A percentile compares a stretch with the other conserved stretches of the same genome.
Conservation (phyloP, 2,113 vertebrate species). For the Eleginops maclovinus region DNA sequence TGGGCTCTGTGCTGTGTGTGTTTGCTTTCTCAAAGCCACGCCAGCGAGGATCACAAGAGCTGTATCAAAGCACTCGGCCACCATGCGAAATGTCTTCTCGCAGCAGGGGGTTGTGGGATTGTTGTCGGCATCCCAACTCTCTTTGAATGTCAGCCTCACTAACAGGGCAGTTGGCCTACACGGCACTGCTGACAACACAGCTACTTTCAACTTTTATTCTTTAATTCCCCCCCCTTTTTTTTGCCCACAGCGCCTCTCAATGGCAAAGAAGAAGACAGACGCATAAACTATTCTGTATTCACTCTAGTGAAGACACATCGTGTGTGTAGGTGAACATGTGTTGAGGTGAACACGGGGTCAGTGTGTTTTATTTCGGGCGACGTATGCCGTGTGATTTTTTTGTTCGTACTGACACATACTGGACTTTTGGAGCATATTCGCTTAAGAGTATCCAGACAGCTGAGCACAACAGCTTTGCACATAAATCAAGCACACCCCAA, state of each 20-base stretch:
- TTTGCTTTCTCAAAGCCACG: slow-evolving; percentile 67
- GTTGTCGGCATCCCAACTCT: slow-evolving; percentile 76
- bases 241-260: slow-evolving; percentile 67
- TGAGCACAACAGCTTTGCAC: slow-evolving; percentile 80
- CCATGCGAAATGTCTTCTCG: slow-evolving; percentile 82
- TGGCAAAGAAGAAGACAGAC: slow-evolving; percentile 60
- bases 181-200: slow-evolving; percentile 72
- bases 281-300: background rate
- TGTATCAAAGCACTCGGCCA: slow-evolving; percentile 81
- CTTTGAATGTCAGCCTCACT: slow-evolving; percentile 83
- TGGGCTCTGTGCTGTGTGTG: slow-evolving; percentile 59
- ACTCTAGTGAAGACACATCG: slow-evolving; percentile 10
- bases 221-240: slow-evolving; percentile 41
- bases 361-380: slow-evolving; percentile 47
- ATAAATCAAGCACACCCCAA: slow-evolving; percentile 83
- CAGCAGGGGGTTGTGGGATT: slow-evolving; percentile 80
- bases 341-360: slow-evolving; percentile 58
- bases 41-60: slow-evolving; percentile 82
- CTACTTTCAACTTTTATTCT: slow-evolving; percentile 78
- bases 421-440: slow-evolving; percentile 59
- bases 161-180: slow-evolving; percentile 79
- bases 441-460: slow-evolving; percentile 63
- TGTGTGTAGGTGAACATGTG: slow-evolving; percentile 49
- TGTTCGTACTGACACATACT: slow-evolving; percentile 46
- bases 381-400: slow-evolving; percentile 38